Conservation (phyloP, 2,888 invertebrate genomes). For the Acrobeloides nanus region DNA sequence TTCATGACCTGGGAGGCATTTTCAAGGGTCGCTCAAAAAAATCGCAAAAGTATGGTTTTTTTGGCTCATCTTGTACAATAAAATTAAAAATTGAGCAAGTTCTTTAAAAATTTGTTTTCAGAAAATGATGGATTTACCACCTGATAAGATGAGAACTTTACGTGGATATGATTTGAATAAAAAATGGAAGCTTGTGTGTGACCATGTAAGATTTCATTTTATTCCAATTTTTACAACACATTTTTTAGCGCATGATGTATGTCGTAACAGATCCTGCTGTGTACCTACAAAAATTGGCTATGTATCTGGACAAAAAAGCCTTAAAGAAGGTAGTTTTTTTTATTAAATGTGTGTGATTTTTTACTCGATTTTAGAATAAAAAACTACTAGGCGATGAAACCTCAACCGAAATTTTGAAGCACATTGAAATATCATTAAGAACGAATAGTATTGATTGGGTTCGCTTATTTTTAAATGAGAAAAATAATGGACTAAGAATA, state of each 20-base stretch:
- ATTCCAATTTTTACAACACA: background rate
- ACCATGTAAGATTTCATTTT: no score
- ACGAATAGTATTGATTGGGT: slow-evolving; percentile 99
- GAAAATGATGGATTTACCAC: slow-evolving; percentile 97
- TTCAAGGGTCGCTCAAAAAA: no score
- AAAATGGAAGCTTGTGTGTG: slow-evolving; percentile 99
- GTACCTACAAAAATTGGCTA: slow-evolving; percentile 87
- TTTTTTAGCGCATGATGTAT: slow-evolving; percentile 66
- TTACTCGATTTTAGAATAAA: slow-evolving; percentile 54
- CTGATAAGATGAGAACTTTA: slow-evolving; percentile 91
- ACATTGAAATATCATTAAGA: slow-evolving; percentile 93
- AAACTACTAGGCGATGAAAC: slow-evolving; percentile 63
- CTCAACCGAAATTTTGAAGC: slow-evolving; percentile 92
- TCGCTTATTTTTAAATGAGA: slow-evolving; percentile 88
- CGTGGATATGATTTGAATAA: slow-evolving; percentile 92
- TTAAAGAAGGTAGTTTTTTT: slow-evolving; percentile 18
- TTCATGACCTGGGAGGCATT: no score
- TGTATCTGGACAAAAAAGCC: slow-evolving; percentile 75
- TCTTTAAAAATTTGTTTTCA: slow-evolving; percentile 57
- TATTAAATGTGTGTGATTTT: background rate
- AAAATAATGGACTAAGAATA: slow-evolving; percentile 89
- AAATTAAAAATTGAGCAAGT: no score
- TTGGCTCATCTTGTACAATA: no score
- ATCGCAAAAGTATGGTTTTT: no score
- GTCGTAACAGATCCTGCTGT: slow-evolving; percentile 95